These are phyloP conservation scores for Dexiosoma caninum DNA, from an alignment of 2,888 invertebrate species.

Conservation along the genomic window DNA sequence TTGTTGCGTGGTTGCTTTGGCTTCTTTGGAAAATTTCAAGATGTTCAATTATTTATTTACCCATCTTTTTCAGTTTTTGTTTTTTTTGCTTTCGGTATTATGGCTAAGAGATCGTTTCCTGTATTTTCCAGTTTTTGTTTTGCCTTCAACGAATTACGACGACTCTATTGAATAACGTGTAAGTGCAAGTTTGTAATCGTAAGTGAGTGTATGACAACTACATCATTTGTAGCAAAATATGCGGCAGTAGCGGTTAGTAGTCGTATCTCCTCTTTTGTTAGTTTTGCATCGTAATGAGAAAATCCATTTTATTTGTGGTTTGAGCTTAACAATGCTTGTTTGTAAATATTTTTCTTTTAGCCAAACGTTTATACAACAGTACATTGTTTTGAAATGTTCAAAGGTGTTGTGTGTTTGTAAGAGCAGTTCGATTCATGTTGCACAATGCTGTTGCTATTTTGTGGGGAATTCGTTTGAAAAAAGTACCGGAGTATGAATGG, in stretches of 20 bases:
- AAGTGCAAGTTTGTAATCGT: slow-evolving; percentile 32
- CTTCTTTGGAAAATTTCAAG: slow-evolving; percentile 24
- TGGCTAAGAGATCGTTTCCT: slow-evolving; percentile 62
- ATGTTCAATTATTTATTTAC: slow-evolving; percentile 11
- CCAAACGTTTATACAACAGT: slow-evolving; percentile 16
- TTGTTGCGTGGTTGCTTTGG: slow-evolving; percentile 28
- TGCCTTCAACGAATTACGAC: neutral
- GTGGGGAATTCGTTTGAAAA: neutral
- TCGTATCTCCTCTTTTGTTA: neutral
- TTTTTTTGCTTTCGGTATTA: neutral
- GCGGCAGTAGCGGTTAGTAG: slow-evolving; percentile 44
- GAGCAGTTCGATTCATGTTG: neutral
- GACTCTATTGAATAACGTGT: slow-evolving; percentile 53
- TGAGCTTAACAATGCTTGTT: slow-evolving; percentile 31
- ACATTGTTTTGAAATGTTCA: slow-evolving; percentile 12
- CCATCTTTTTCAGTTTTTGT: too few relatives aligned
- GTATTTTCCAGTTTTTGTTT: slow-evolving; percentile 54
- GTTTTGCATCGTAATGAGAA: slow-evolving; percentile 20
- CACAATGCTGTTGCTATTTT: neutral
- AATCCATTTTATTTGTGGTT: slow-evolving; percentile 42
- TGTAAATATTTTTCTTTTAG: slow-evolving; percentile 18
- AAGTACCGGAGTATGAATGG: neutral
- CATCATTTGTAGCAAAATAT: slow-evolving; percentile 44
- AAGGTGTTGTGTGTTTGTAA: neutral
- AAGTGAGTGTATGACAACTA: slow-evolving; percentile 15